Conservation (phyloP, 1,140 invertebrate genomes). For the Popillia japonica region DNA sequence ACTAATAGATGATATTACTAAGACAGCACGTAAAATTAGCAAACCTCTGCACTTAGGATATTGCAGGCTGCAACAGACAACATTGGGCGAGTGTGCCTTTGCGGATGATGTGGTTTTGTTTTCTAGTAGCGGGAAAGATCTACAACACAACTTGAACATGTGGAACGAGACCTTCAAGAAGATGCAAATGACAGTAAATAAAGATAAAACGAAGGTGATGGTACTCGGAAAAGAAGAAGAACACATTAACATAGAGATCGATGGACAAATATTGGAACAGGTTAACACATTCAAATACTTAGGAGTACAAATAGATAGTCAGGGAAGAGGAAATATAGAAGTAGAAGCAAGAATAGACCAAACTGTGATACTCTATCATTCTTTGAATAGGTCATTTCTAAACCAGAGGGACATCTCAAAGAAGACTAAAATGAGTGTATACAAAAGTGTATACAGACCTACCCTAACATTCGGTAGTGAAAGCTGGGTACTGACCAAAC, state of each 20-base stretch:
- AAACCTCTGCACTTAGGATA: conserved; percentile 34
- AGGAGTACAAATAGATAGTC: conserved; percentile 20
- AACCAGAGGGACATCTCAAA: conserved; percentile 18
- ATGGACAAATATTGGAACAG: conserved; percentile 40
- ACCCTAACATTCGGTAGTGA: conserved; percentile 37
- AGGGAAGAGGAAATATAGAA: conserved; percentile 23
- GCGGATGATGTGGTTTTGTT: conserved; percentile 40
- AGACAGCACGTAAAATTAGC: conserved; percentile 11
- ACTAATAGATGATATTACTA: conserved; percentile 38
- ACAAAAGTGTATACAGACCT: conserved; percentile 31
- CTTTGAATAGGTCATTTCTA: conserved; percentile 19
- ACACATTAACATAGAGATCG: no score
- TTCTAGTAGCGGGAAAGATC: conserved; percentile 20
- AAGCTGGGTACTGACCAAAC: not conserved
- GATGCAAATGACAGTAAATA: conserved; percentile 36
- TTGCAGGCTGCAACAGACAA: conserved; percentile 27
- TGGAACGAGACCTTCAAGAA: conserved; percentile 37
- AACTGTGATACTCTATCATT: conserved; percentile 5
- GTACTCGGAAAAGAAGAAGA: conserved; percentile 37
- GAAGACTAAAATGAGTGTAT: conserved; percentile 34
- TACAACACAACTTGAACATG: conserved; percentile 40
- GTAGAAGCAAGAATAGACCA: conserved; percentile 21
- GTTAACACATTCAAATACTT: conserved; percentile 39
- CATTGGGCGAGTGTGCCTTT: conserved; percentile 38
- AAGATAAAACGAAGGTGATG: conserved; percentile 27